These are phyloP conservation scores for Eubasilissa regina DNA, from an alignment of 1,140 invertebrate genomes.

Conservation along the genomic window DNA sequence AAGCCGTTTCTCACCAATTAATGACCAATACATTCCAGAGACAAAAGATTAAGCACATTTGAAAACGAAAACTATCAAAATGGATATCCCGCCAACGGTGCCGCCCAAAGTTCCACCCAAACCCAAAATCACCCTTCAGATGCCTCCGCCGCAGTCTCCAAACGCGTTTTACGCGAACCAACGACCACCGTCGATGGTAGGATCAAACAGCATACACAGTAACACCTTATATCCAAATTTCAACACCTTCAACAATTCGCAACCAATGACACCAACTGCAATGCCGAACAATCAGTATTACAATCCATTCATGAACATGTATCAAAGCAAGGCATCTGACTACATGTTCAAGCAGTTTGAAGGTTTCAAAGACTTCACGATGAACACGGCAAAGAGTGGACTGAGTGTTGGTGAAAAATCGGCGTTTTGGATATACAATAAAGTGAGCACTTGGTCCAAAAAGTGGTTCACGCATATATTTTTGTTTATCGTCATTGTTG, in stretches of 20 bases:
- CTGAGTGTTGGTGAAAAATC: slow-evolving; percentile 86
- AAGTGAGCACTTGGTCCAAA: slow-evolving; percentile 82
- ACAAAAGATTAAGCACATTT: slow-evolving; percentile 1
- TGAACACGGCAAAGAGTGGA: slow-evolving; percentile 81
- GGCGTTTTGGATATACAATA: slow-evolving; percentile 85
- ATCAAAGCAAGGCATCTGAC: slow-evolving; percentile 78
- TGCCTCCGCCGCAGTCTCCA: slow-evolving; percentile 68
- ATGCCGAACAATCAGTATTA: slow-evolving; percentile 67
- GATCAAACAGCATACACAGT: slow-evolving; percentile 56
- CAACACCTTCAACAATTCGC: slow-evolving; percentile 61
- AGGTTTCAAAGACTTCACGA: slow-evolving; percentile 83
- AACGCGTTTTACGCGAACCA: slow-evolving; percentile 59
- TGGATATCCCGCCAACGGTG: slow-evolving; percentile 55
- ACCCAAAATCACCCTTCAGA: slow-evolving; percentile 73
- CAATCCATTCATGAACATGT: slow-evolving; percentile 75
- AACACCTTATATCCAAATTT: slow-evolving; percentile 61
- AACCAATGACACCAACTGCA: slow-evolving; percentile 70
- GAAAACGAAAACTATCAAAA: slow-evolving; percentile 22
- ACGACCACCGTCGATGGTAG: slow-evolving; percentile 69
- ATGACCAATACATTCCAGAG: slow-evolving; percentile 17
- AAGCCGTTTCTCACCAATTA: background rate
- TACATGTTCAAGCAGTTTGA: slow-evolving; percentile 84
- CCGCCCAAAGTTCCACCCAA: slow-evolving; percentile 63
- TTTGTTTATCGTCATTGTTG: slow-evolving; percentile 81
- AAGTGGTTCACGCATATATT: slow-evolving; percentile 93